Conservation (phyloP, 2,888 invertebrate species). For the Rhogogaster chlorosoma region DNA sequence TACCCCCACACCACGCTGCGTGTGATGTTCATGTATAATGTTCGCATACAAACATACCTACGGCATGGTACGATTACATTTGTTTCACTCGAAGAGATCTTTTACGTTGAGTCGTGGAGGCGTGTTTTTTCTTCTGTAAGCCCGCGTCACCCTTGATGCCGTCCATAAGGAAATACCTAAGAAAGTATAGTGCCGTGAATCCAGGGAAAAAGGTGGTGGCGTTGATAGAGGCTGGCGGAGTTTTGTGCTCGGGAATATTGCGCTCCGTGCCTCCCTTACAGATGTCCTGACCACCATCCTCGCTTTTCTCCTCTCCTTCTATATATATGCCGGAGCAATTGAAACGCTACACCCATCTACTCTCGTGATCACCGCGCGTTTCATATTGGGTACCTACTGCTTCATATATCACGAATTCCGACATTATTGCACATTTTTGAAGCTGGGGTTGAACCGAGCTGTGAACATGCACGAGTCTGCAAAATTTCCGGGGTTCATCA, state of each 20-base stretch:
- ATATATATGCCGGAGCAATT: slow-evolving; percentile 45
- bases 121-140: neutral
- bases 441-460: slow-evolving; percentile 10
- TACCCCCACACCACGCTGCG: neutral
- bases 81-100: slow-evolving; percentile 20
- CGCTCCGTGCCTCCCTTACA: slow-evolving; percentile 60
- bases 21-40: neutral
- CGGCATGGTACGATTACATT: neutral
- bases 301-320: slow-evolving; percentile 14
- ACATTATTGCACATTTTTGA: slow-evolving; percentile 44
- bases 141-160: slow-evolving; percentile 8
- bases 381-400: slow-evolving; percentile 42
- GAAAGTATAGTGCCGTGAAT: slow-evolving; percentile 21
- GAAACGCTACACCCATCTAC: slow-evolving; percentile 51
- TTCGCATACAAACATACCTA: neutral
- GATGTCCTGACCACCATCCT: slow-evolving; percentile 55
- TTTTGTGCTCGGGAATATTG: slow-evolving; percentile 63
- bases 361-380: slow-evolving; percentile 38
- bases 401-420: slow-evolving; percentile 41
- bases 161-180: slow-evolving; percentile 5
- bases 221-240: slow-evolving; percentile 54
- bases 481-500: slow-evolving; percentile 1
- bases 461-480: slow-evolving; percentile 18
- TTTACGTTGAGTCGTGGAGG: neutral
- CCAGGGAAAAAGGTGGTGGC: slow-evolving; percentile 14